Evolutionary conservation across 2,113 vertebrate species (phyloP).

Genomic region (Hypocryptadius cinnamomeus): DNA sequence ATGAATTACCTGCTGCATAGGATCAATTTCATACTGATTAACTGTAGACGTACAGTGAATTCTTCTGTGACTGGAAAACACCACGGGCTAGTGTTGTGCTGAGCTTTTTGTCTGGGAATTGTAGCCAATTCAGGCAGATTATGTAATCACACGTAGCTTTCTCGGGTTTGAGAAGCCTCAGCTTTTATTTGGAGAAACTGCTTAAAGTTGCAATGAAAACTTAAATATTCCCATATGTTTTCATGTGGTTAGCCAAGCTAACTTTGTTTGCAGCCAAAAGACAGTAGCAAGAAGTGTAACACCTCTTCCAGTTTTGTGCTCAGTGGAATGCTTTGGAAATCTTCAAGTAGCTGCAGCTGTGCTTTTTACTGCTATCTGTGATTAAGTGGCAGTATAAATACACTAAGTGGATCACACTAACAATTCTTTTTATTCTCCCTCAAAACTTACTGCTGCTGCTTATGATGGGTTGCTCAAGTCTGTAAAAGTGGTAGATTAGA

Average conservation of each 20-base stretch:
- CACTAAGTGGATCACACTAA: background rate
- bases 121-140: background rate
- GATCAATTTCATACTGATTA: background rate
- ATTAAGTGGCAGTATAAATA: background rate
- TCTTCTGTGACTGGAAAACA: background rate
- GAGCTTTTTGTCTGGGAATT: background rate
- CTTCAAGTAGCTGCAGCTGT: background rate
- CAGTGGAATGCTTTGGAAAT: background rate
- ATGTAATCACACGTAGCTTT: background rate
- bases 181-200: background rate
- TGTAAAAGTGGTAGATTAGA: background rate
- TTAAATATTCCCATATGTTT: background rate
- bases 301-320: background rate
- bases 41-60: background rate
- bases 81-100: background rate
- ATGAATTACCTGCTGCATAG: background rate
- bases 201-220: background rate
- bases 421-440: background rate
- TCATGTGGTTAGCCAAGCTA: background rate
- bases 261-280: background rate
- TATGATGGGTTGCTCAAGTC: background rate
- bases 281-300: background rate
- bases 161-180: background rate
- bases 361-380: background rate
- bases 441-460: background rate